Evolutionary conservation across 2,113 vertebrate species (phyloP), one percentile per base, ranked within the genome.

Genomic region (Strix aluco): DNA sequence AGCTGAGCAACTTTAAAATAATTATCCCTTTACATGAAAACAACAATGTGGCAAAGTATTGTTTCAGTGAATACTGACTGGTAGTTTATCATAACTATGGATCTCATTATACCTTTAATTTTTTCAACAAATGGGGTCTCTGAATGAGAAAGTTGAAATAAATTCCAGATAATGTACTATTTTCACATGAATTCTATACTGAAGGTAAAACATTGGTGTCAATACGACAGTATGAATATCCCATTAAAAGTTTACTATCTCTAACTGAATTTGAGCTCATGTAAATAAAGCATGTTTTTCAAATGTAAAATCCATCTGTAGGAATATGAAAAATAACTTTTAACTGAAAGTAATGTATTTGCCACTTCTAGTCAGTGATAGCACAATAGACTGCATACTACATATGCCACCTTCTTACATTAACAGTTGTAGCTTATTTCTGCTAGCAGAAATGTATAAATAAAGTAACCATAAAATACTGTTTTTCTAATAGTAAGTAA

Each of bases 391-490:
- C 47, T 75, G 81, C 54, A 65, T 63, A 77, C 44, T 57, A 44
- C 11, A n/a, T 26, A 79, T 63, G 79, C 78, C 47, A 69, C 42
- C 73, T 80, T 92, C 86, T 70, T 78, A 58, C 51, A 69, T 78
- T 42, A 44, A 80, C 27, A 91, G 72, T 65, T 81, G 86, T 42
- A 96, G 74, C 82, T 92, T 65, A 89, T 88, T 85, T 92, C 61
- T 92, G 96, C 96, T 93, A 90, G 92, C 97, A 98, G 96, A 91
- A 95, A 97, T 75, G 88, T 95, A 94, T 92, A 97, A 93, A 98
- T 88, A 96, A 63, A 96, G 96, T 98, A 98, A 98, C 98, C 97
- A 98, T 82, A 32, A 94, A 97, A 92, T 67, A 81, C 83, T 75
- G 55, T 58, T 81, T 90, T 90, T 70, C 59, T 81, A 96, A 91